Base-by-base conservation (phyloP, 2,888 invertebrate genomes). In the Bhutanitis thaidina region DNA sequence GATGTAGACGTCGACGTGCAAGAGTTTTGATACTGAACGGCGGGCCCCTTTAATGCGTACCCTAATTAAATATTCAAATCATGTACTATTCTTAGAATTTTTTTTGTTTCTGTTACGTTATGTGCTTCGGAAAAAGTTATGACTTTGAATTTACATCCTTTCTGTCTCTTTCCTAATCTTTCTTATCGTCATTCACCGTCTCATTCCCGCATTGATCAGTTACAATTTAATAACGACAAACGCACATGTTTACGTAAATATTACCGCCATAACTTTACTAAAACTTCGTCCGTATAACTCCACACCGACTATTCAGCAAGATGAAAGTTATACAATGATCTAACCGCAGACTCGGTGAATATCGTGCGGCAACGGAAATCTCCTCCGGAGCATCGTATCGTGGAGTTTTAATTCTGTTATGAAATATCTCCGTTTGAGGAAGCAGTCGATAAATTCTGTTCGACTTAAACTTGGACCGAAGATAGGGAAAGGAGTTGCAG, bases 391-490 rank as follows among this genome's bases (percentile, higher is more conserved):
- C 14, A 14, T 13, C 20, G 13, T 10, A 16, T 29, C 14, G 3
- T 9, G 14, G 10, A 45, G 29, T 45, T 37, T 29, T 36, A 45
- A 45, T 45, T 36, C 27, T 12, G 36, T 45, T 37, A 36, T 29
- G 3, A 9, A 27, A 45, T 15, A 29, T 34, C 14, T 12, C 35
- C 3, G 35, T 34, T 14, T n/a, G 13, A 27, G n/a, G 41, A 30
- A 3, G 25, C 5, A 27, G 13, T 9, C 5, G 14, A 12, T 35
- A 44, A 44, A 12, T 13, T 43, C 27, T 44, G 9, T 27, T n/a
- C 9, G n/a, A 1, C 8, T 25, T 25, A 30, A 32, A 36, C 25
- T 35, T 36, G 27, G 14, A 10, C 13, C 1, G 27, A 27, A 35
- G 7, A 35, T 44, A 14, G 12, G 12, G 14, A 25, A 14, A 13